Evolutionary conservation across 35 echinoderm and acorn worm species (phyloP).

Genomic region (Strongylocentrotus purpuratus): DNA sequence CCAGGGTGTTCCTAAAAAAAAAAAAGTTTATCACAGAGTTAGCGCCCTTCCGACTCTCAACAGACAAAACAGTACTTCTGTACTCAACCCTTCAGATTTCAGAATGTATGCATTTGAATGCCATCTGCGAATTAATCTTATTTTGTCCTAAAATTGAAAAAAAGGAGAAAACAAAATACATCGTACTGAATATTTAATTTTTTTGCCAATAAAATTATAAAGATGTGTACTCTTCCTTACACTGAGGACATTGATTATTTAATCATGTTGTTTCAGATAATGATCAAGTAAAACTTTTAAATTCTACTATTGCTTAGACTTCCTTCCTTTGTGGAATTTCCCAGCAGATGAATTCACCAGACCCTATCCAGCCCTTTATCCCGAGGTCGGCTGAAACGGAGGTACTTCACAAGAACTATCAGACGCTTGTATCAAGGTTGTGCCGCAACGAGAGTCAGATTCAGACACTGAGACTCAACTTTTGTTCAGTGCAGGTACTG

Average conservation of each 20-base stretch:
- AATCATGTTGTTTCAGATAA: background rate
- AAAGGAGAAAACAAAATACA: too few relatives aligned
- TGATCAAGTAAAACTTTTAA: background rate
- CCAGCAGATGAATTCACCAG: background rate
- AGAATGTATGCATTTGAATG: too few relatives aligned
- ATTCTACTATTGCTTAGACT: background rate
- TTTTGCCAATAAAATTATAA: background rate
- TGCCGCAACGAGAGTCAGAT: slow-evolving; percentile 86
- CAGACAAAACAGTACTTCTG: too few relatives aligned
- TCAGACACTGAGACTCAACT: slow-evolving; percentile 86
- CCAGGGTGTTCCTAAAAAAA: too few relatives aligned
- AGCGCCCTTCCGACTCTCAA: too few relatives aligned
- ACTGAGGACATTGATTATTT: background rate
- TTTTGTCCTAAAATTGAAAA: too few relatives aligned
- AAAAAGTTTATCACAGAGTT: too few relatives aligned
- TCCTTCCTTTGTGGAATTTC: background rate
- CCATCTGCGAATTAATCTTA: too few relatives aligned
- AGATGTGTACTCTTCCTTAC: background rate
- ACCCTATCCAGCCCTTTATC: slow-evolving; percentile 60
- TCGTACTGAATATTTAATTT: background rate
- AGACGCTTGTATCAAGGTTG: slow-evolving; percentile 70
- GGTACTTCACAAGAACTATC: slow-evolving; percentile 72
- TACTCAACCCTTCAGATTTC: too few relatives aligned
- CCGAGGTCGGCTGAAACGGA: slow-evolving; percentile 51
- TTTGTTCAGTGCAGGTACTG: slow-evolving; percentile 67